Evolutionary conservation across 2,797 vertebrate species (phyloP), one percentile per base, ranked within the genome.

Genomic region (Rousettus madagascariensis): DNA sequence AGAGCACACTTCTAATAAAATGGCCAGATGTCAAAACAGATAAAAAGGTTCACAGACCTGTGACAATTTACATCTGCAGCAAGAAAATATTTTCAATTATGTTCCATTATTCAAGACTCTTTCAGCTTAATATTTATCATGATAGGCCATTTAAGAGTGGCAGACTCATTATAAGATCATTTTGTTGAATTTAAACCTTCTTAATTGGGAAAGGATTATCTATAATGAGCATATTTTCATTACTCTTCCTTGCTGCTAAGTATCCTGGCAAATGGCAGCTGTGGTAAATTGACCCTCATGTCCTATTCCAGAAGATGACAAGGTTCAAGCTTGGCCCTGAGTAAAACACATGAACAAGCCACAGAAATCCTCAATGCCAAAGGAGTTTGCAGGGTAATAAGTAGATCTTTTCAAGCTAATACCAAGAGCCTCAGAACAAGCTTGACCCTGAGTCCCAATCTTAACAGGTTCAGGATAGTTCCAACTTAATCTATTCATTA

Each of bases 1-100:
- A 96, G 80, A 80, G 38, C 86, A 22, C 0, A 0, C 20, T 33
- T 49, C 46, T 93, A 55, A 15, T 85, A 96, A 55, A 95, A 89
- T 26, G 89, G 95, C 55, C 26, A n/a, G 75, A 90, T 93, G 91
- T 94, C 95, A 97, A 94, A 97, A 96, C 19, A 94, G 28, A 93
- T 88, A 95, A 86, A 96, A 96, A 86, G 0, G 49, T 72, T 96
- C 95, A 96, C 86, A 94, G 3, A 41, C 89, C 71, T 94, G 69
- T 53, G 72, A 94, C 43, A 87, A 96, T 96, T 98, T 96, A 83
- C 61, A 92, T 95, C 59, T 59, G 83, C 95, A 96, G 63, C 51
- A 96, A 92, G 90, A 78, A 90, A 92, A 94, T 83, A 78, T 83
- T 98, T 96, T 88, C 79, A 91, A 43, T 12, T 91, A 83, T 13